Percentiles rank a stretch among this genome's conserved stretches.
Evolutionary conservation across 23 tunicate genomes (phyloP).

Genomic region (Trididemnum clinides): DNA sequence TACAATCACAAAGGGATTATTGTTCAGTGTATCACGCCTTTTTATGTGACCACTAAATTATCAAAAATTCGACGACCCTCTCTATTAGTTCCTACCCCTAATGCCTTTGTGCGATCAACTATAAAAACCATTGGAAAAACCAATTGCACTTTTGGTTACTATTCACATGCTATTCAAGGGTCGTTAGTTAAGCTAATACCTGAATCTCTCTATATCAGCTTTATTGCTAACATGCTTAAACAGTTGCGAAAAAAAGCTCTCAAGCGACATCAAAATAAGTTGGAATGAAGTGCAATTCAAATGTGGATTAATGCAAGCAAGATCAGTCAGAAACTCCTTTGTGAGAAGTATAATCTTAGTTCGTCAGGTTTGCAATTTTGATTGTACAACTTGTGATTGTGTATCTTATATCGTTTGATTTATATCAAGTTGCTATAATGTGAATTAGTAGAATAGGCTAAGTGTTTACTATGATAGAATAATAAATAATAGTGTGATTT

Average conservation of each 20-base stretch:
- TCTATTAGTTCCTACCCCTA: conserved; percentile 72
- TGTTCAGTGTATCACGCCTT: conserved; percentile 76
- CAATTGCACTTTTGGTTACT: conserved; percentile 52
- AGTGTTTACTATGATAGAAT: too few species aligned
- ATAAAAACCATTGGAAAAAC: conserved; percentile 61
- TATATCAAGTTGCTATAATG: too few species aligned
- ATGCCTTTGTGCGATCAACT: conserved; percentile 45
- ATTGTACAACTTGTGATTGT: too few species aligned
- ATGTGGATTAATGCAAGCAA: too few species aligned
- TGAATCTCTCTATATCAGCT: conserved; percentile 16
- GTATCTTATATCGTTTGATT: too few species aligned
- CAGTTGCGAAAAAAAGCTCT: conserved; percentile 13
- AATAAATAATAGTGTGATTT: too few species aligned
- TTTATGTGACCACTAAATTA: conserved; percentile 74
- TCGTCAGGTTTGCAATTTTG: too few species aligned
- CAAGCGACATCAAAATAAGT: background rate
- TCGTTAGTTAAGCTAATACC: conserved; percentile 8
- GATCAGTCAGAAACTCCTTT: too few species aligned
- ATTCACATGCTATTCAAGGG: conserved; percentile 69
- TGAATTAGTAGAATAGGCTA: too few species aligned
- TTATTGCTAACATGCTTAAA: background rate
- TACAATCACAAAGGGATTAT: conserved; percentile 64
- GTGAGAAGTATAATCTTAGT: too few species aligned
- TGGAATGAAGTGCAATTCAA: background rate
- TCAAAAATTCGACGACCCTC: conserved; percentile 77